Evolutionary conservation across 2,888 invertebrate genomes (phyloP), one percentile per base, ranked within the genome.

Genomic region (Drosophila birchii): DNA sequence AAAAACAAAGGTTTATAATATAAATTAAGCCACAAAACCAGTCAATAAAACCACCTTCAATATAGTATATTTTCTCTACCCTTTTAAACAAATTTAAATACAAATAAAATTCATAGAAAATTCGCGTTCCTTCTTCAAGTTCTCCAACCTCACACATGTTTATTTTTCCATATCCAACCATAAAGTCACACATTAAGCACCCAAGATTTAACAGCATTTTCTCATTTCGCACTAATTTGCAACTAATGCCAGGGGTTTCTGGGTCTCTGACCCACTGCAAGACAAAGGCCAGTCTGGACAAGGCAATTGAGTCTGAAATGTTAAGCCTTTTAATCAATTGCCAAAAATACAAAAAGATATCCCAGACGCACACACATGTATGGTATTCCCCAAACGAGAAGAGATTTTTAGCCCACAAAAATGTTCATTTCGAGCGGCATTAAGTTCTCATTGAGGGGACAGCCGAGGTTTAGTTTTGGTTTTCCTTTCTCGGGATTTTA

Each of bases 241-340:
- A 79, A 81, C 87, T 84, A 84, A 85, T 80, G 58, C 84, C 54
- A 39, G 23, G 38, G 45, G 41, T 45, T 49, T 44, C 45, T 36
- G 18, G 20, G 20, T 32, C 51, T 16, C 45, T 32, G 71, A 55
- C 53, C 67, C 63, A 55, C 53, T 60, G n/a, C 55, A 49, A 74
- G 38, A 55, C 39, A 38, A 29, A 47, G 61, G 56, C 43, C 39
- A 32, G 41, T 16, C 75, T 26, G 38, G 59, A 18, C 47, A 68
- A 73, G 77, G 70, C 88, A 86, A 84, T 86, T 84, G 88, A 47
- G 47, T 86, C 87, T 86, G 57, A 70, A 68, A 75, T 72, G 75
- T 75, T 87, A 89, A 89, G 86, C 86, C 86, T 76, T 85, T 87
- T 82, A 89, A 86, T 86, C 89, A 86, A 89, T 86, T 89, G 86